phyloP scores from a whole-genome alignment of 2,888 invertebrate genomes.

The Galerucella nymphaeae region DNA sequence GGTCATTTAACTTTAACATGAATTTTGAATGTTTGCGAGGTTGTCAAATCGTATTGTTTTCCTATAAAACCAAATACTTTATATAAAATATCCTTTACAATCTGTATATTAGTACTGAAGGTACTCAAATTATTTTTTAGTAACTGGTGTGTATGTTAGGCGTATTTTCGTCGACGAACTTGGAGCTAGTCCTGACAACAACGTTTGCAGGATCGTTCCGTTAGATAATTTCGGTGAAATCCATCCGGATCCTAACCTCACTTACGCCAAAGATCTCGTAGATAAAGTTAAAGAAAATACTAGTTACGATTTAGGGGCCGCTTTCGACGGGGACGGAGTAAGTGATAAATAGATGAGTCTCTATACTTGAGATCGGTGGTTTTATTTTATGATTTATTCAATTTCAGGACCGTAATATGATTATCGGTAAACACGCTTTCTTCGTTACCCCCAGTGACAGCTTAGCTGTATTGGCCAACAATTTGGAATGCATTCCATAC shows the following conservation, averaged over 20 bases:
- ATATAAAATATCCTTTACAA: too few species aligned
- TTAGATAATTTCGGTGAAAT: constrained; percentile 95
- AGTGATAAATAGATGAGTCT: constrained; percentile 30
- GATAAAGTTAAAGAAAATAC: constrained; percentile 69
- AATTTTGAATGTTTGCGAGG: too few species aligned
- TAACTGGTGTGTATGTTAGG: constrained; percentile 95
- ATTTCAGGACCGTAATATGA: constrained; percentile 92
- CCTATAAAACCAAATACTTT: too few species aligned
- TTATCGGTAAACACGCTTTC: constrained; percentile 93
- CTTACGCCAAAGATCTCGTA: constrained; percentile 83
- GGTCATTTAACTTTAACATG: too few species aligned
- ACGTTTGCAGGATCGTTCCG: constrained; percentile 80
- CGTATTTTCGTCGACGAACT: constrained; percentile 89
- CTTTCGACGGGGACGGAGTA: constrained; percentile 97
- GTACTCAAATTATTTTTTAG: constrained; percentile 65
- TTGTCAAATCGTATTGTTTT: too few species aligned
- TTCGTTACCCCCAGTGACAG: constrained; percentile 99
- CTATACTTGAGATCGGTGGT: neutral
- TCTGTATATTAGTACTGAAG: too few species aligned
- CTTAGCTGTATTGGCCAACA: constrained; percentile 92
- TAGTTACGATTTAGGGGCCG: constrained; percentile 86
- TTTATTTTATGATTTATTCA: constrained; percentile 10
- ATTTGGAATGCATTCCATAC: constrained; percentile 92
- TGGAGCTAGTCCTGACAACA: constrained; percentile 76
- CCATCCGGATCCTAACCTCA: constrained; percentile 97